phyloP scores from a whole-genome alignment of 2,888 invertebrate genomes.

The Gymnosoma rotundatum region DNA sequence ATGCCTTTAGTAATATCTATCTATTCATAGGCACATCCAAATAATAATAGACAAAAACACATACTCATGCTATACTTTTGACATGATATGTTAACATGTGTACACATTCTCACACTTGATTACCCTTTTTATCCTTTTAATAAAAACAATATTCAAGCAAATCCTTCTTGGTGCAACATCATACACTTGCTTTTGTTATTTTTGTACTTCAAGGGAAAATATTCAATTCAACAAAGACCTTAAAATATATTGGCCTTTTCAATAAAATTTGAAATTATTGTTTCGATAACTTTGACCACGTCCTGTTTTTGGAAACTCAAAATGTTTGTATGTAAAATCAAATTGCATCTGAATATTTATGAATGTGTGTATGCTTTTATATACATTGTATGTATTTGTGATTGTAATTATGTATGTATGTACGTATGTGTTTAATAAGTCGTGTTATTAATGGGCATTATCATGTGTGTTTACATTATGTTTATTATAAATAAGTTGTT shows the following conservation, averaged over 20 bases:
- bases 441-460: constrained; percentile 43
- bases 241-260: background rate
- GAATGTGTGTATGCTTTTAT: background rate
- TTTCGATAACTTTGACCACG: background rate
- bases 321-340: background rate
- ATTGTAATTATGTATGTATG: background rate
- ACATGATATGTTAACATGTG: constrained; percentile 50
- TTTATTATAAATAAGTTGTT: constrained; percentile 42
- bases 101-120: constrained; percentile 57
- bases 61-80: background rate
- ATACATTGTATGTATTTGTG: no score
- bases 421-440: background rate
- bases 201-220: background rate
- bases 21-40: background rate
- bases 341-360: background rate
- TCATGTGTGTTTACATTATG: constrained; percentile 54
- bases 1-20: constrained; percentile 23
- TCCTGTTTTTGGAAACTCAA: background rate
- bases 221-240: constrained; percentile 4
- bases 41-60: constrained; percentile 26
- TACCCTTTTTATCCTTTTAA: constrained; percentile 18
- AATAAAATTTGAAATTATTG: background rate
- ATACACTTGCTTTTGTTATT: background rate
- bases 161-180: constrained; percentile 22
- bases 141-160: constrained; percentile 32